Base-by-base conservation (phyloP, 1,140 invertebrate genomes). In the Aphelenchoides fujianensis region DNA sequence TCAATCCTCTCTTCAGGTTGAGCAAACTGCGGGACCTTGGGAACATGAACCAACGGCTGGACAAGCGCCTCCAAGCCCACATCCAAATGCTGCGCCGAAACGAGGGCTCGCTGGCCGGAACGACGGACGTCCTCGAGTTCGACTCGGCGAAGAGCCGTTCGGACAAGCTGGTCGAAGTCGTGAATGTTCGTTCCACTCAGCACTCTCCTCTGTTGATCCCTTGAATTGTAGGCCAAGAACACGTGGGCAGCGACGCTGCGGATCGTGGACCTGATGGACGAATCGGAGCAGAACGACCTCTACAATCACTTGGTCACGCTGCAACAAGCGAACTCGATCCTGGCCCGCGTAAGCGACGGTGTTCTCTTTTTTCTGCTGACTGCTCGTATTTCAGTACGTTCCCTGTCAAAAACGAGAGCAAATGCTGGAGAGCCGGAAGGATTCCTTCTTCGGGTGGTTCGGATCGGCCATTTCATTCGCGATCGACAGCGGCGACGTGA, bases 1-100 rank as follows among this genome's bases (percentile, higher is more conserved):
- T 5, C 7, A 7, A n/a, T n/a, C n/a, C n/a, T 59, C 27, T 59
- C 55, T 73, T 54, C 62, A 76, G 75, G 9, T 27, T 80, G 9
- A 75, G 37, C 16, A 74, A 79, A 68, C 19, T 61, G 19, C 28
- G 53, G 28, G 53, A 74, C 28, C 57, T 76, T 9, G 75, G 71
- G 3, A 32, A 54, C 32, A 54, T 32, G 30, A 62, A 66, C 28
- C 77, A 76, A 37, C 34, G 32, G 7, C 62, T 78, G 41, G 78
- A 78, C 41, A 82, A 81, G 61, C 71, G 79, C 16, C 70, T 78
- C 34, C 75, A 81, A 27, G 67, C 73, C 12, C 76, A 78, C 31
- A 70, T 81, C 55, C 54, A 69, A 37, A 78, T 79, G 76, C 67
- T 78, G 19, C 64, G 64, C 30, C 79, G 79, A 28, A 78, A 77